Conservation (phyloP, 2,888 invertebrate genomes). For the Caenorhabditis zanzibari region DNA sequence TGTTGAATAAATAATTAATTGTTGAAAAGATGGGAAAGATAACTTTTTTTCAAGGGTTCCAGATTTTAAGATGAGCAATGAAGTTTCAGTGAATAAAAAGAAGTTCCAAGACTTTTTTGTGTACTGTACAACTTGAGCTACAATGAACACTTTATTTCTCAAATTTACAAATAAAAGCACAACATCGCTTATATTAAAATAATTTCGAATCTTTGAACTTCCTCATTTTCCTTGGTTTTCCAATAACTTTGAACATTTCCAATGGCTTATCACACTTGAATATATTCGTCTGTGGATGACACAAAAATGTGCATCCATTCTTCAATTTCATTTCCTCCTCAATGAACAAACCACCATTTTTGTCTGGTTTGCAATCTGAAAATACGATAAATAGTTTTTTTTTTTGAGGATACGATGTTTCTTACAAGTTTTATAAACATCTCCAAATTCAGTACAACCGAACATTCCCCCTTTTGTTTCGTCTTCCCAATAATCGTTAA, state of each 20-base stretch:
- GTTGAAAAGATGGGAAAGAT: too few species aligned
- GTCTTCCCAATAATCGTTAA: background rate
- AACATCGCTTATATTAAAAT: too few species aligned
- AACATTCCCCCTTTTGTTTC: background rate
- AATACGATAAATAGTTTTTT: background rate
- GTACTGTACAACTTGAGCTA: too few species aligned
- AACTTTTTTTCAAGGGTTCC: too few species aligned
- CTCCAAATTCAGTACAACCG: too few species aligned
- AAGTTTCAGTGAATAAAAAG: too few species aligned
- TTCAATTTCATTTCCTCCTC: background rate
- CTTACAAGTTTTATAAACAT: background rate
- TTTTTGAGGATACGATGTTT: background rate
- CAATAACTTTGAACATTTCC: background rate
- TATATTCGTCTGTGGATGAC: slow-evolving; percentile 10
- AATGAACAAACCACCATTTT: background rate
- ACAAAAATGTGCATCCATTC: slow-evolving; percentile 8
- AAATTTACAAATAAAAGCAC: too few species aligned
- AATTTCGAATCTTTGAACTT: background rate
- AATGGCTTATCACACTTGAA: slow-evolving; percentile 5
- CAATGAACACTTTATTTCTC: too few species aligned
- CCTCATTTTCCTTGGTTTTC: background rate
- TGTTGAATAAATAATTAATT: too few species aligned
- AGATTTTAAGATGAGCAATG: too few species aligned
- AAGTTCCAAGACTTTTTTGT: too few species aligned
- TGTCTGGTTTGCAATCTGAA: background rate